These are phyloP conservation scores for Thumatha senex DNA, from an alignment of 2,888 invertebrate species.

Conservation along the genomic window DNA sequence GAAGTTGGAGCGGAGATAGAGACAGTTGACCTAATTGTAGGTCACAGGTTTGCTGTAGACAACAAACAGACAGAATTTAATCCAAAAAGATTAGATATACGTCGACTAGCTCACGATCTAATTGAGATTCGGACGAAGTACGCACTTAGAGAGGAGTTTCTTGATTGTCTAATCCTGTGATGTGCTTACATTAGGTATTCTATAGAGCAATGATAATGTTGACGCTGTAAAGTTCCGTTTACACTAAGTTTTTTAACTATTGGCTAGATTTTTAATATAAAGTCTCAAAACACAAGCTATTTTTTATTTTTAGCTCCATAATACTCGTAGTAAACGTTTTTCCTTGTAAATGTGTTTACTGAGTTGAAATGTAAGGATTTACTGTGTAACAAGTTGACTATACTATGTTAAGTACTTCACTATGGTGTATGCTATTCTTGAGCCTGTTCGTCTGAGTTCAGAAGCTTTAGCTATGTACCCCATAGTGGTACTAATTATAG, in stretches of 20 bases:
- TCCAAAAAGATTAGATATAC: background rate
- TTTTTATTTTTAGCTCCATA: no score
- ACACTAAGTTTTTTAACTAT: slow-evolving; percentile 4
- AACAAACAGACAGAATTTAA: background rate
- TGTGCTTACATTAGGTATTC: slow-evolving; percentile 14
- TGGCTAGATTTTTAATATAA: background rate
- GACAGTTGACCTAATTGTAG: background rate
- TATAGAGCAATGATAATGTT: slow-evolving; percentile 20
- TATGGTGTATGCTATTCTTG: no score
- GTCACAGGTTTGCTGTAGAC: background rate
- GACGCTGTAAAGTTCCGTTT: slow-evolving; percentile 9
- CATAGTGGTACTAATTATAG: no score
- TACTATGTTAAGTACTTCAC: no score
- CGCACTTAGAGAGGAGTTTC: slow-evolving; percentile 6
- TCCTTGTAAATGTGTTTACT: no score
- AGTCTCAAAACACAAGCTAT: no score
- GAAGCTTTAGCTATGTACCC: no score
- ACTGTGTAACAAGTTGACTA: no score
- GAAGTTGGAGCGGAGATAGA: background rate
- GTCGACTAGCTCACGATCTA: background rate
- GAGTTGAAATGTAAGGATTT: no score
- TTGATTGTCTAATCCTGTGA: slow-evolving; percentile 4
- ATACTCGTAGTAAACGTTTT: no score
- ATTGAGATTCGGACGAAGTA: slow-evolving; percentile 11
- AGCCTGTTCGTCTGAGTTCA: no score